Percentiles rank a stretch among this genome's conserved stretches.
Evolutionary conservation across 2,888 invertebrate genomes (phyloP).

Genomic region (Brachypalpus laphriformis): DNA sequence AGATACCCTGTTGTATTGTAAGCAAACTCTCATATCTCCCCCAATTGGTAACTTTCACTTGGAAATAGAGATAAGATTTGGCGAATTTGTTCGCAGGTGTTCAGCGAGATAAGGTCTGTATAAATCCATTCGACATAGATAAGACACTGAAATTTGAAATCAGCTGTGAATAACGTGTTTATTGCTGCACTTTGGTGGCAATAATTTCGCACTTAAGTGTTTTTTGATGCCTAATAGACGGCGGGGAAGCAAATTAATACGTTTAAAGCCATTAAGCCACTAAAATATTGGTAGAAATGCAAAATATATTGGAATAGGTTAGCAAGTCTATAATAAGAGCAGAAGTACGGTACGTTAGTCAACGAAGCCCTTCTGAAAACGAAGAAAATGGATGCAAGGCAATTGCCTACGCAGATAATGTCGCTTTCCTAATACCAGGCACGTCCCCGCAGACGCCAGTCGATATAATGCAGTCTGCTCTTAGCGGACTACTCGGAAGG

Average conservation of each 20-base stretch:
- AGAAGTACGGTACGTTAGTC: no score
- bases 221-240: not conserved
- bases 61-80: slow-evolving; percentile 4
- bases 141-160: not conserved
- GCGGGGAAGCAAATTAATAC: not conserved
- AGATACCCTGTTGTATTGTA: not conserved
- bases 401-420: no score
- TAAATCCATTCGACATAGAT: not conserved
- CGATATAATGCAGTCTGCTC: no score
- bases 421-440: no score
- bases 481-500: no score
- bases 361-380: no score
- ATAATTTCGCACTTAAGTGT: not conserved
- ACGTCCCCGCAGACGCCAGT: no score
- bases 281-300: not conserved
- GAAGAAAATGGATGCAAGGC: no score
- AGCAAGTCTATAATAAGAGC: not conserved
- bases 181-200: not conserved
- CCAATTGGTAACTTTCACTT: not conserved
- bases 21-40: slow-evolving; percentile 1
- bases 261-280: not conserved
- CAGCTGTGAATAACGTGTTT: not conserved
- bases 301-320: not conserved
- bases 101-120: not conserved
- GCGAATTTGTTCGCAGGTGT: slow-evolving; percentile 4